A percentile compares a stretch with the other conserved stretches of the same genome.
Evolutionary conservation across 2,888 invertebrate genomes (phyloP).

Genomic region (Ectropis crepuscularia): DNA sequence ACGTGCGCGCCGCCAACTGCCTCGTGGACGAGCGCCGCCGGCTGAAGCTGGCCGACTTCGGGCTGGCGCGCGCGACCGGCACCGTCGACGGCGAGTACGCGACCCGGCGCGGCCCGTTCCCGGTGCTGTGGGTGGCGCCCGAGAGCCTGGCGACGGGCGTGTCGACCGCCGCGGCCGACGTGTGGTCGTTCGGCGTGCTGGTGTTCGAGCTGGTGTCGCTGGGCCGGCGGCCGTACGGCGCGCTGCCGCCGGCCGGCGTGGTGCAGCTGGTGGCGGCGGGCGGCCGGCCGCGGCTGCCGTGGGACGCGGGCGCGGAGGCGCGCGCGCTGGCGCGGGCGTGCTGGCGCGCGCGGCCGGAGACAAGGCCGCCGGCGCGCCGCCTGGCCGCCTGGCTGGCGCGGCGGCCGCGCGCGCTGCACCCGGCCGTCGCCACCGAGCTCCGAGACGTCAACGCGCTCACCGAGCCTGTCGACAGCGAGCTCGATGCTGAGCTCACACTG

Average conservation of each 20-base stretch:
- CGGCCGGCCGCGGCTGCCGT: slow-evolving; percentile 88
- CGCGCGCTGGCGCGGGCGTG: slow-evolving; percentile 88
- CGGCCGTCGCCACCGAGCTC: slow-evolving; percentile 46
- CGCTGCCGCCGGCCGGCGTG: slow-evolving; percentile 89
- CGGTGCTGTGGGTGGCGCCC: slow-evolving; percentile 96
- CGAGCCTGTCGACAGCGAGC: slow-evolving; percentile 31
- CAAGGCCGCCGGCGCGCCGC: slow-evolving; percentile 89
- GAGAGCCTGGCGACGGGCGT: slow-evolving; percentile 91
- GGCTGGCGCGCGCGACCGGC: slow-evolving; percentile 92
- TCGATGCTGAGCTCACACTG: slow-evolving; percentile 33
- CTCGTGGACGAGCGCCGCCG: slow-evolving; percentile 89
- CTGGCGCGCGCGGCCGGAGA: slow-evolving; percentile 88
- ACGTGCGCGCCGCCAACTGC: slow-evolving; percentile 92
- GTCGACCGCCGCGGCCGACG: slow-evolving; percentile 92
- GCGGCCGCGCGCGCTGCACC: slow-evolving; percentile 79
- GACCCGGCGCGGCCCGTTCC: slow-evolving; percentile 91
- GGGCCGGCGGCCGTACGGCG: slow-evolving; percentile 93
- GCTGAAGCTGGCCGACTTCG: slow-evolving; percentile 93
- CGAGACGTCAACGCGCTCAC: slow-evolving; percentile 7
- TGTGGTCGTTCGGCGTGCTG: slow-evolving; percentile 95
- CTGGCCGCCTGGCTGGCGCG: slow-evolving; percentile 90
- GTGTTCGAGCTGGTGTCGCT: slow-evolving; percentile 94
- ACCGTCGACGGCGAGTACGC: slow-evolving; percentile 89
- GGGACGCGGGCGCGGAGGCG: slow-evolving; percentile 64
- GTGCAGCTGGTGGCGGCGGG: slow-evolving; percentile 84